Evolutionary conservation across 2,888 invertebrate species (phyloP).

Genomic region (Aleiodes alternator): DNA sequence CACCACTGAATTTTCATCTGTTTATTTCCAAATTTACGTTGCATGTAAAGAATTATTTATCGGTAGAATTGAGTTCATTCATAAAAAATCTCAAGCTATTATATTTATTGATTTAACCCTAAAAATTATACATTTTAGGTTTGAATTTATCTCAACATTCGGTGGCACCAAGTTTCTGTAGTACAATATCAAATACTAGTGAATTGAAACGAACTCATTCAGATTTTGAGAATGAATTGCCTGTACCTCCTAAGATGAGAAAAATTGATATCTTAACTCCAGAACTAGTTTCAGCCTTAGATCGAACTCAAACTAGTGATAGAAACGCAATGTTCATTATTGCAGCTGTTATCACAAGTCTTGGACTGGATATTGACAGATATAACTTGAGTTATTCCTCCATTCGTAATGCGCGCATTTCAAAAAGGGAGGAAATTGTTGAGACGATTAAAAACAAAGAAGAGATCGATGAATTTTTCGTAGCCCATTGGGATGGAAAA

Average conservation of each 20-base stretch:
- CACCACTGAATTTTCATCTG: too few relatives aligned
- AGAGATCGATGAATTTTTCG: slow-evolving; percentile 27
- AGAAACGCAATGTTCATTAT: slow-evolving; percentile 44
- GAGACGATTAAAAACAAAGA: slow-evolving; percentile 27
- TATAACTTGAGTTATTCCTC: slow-evolving; percentile 37
- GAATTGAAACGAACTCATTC: slow-evolving; percentile 40
- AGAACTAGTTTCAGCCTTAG: slow-evolving; percentile 38
- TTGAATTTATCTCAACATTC: slow-evolving; percentile 34
- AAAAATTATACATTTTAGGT: neutral
- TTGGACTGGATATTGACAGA: slow-evolving; percentile 32
- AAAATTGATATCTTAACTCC: slow-evolving; percentile 41
- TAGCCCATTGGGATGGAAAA: slow-evolving; percentile 43
- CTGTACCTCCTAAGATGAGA: slow-evolving; percentile 28
- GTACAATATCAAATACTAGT: slow-evolving; percentile 20
- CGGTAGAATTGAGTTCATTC: too few relatives aligned
- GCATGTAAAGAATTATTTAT: too few relatives aligned
- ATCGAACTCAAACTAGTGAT: slow-evolving; percentile 38
- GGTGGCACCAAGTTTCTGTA: slow-evolving; percentile 1
- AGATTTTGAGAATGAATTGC: slow-evolving; percentile 36
- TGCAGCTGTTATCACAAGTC: slow-evolving; percentile 41
- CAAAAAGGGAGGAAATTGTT: slow-evolving; percentile 41
- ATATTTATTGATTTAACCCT: slow-evolving; percentile 3
- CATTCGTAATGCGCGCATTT: slow-evolving; percentile 31
- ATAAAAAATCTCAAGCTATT: neutral
- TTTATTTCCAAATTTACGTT: too few relatives aligned